Evolutionary conservation across 2,888 invertebrate species (phyloP), one percentile per base, ranked within the genome.

Genomic region (Cheilosia soror): DNA sequence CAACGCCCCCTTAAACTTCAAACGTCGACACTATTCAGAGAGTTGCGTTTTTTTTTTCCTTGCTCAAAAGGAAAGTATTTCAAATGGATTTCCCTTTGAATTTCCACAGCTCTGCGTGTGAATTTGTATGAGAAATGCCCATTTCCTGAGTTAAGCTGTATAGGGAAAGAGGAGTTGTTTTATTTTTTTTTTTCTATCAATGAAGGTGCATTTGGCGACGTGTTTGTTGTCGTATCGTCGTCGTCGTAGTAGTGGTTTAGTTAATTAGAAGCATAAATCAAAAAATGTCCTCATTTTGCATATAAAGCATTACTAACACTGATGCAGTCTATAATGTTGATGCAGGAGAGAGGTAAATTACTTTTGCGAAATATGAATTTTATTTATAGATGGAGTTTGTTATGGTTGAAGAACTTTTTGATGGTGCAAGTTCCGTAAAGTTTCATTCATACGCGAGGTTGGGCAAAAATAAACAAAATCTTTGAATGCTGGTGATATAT

Each of bases 221-320:
- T 33, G 31, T 57, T 47, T 57, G 51, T 65, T 66, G 49, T 40
- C 55, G 60, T 20, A 20, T 78, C 58, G 79, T 69, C 63, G 49
- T 68, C 49, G 15, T 20, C 57, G 47, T 47, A 11, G 31, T 60
- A 57, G 69, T 78, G 66, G 78, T 72, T 78, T 69, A 73, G 79
- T 79, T 84, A 84, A 84, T 84, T 84, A 84, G 75, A 69, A 66
- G 53, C 60, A 76, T 75, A 76, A 84, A 84, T 84, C 84, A 84
- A 84, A 83, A 83, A 63, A 68, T 73, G 65, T 75, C 69, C 73
- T 75, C 57, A 58, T 75, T 84, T 84, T 79, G 69, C 75, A 79
- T 84, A 72, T 60, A 82, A 66, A 44, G 71, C 68, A n/a, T n/a
- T n/a, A 81, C 62, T 63, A 49, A 81, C 63, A 75, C 51, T 60